These are phyloP conservation scores for Eulemur rufifrons DNA, from an alignment of 2,113 vertebrate species.

Conservation along the genomic window DNA sequence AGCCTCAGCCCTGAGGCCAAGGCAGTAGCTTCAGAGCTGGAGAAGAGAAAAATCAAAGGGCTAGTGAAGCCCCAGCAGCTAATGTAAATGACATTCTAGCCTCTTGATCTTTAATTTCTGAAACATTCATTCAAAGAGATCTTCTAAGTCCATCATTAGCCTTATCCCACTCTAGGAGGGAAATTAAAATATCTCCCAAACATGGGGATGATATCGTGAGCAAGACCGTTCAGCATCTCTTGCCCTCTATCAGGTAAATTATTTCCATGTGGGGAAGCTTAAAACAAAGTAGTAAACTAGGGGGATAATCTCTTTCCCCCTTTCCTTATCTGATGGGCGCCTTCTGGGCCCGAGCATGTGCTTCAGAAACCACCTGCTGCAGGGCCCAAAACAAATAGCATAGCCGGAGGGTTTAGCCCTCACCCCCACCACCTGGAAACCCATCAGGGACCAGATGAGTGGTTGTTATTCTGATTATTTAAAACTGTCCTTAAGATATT, in stretches of 20 bases:
- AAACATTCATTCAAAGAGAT: not conserved
- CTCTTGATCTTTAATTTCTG: conserved; percentile 20
- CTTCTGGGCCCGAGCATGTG: not conserved
- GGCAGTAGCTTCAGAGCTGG: not conserved
- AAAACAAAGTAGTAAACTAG: not conserved
- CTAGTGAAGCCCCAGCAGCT: not conserved
- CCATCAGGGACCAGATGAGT: no score
- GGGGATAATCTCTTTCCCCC: not conserved
- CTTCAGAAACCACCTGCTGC: not conserved
- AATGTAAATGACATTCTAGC: not conserved
- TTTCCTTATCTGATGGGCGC: not conserved
- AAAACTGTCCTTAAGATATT: no score
- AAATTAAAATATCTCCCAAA: conserved; percentile 2
- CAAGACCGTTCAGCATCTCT: not conserved
- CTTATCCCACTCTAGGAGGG: not conserved
- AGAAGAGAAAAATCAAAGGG: not conserved
- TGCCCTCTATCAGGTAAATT: conserved; percentile 8
- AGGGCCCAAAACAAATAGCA: not conserved
- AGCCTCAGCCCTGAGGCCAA: not conserved
- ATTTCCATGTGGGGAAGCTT: not conserved
- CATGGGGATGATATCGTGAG: not conserved
- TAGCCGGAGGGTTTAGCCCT: not conserved
- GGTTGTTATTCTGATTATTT: no score
- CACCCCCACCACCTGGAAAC: no score
- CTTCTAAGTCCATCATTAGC: not conserved